Evolutionary conservation across 2,888 invertebrate species (phyloP), one percentile per base, ranked within the genome.

Genomic region (Lapara coniferarum): DNA sequence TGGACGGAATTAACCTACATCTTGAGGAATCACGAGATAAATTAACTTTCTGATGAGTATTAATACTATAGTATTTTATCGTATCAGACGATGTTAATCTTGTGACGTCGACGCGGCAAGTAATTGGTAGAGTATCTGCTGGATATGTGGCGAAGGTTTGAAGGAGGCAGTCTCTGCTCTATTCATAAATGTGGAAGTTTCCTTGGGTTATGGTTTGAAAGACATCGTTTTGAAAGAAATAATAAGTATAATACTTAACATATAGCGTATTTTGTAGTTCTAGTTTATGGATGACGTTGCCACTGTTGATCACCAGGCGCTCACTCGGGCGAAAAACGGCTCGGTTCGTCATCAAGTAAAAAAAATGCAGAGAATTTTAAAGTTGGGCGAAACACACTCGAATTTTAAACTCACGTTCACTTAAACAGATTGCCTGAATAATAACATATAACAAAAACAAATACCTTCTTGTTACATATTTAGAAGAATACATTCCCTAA

Each of bases 401-500:
- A 55, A 55, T 55, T 55, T 55, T 12, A 19, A 55, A 55, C 55
- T 55, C 55, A 12, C 10, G 55, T 19, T 55, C 4, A 19, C 19
- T 19, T 0, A 55, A 55, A 55, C 55, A 55, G 19, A 55, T 19
- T 63, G 63, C 19, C 49, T 63, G 19, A 63, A 49, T 49, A 46
- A 30, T n/a, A 25, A 46, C 10, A 10, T 19, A 19, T 49, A 49
- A n/a, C 10, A 46, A 46, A 12, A 63, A 19, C 13, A 46, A 46
- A 16, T 19, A 10, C 16, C 44, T 44, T 59, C 44, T 63, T 63
- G 63, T 63, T 49, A 49, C 49, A 19, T 19, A 25, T 63, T 63
- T 49, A 19, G 19, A 10, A 59, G 44, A 46, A 63, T 49, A 49
- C 63, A 63, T 19, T 63, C 49, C 25, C 46, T 63, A 59, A 63